Evolutionary conservation across 2,888 invertebrate species (phyloP), one percentile per base, ranked within the genome.

Genomic region (Adela reaumurella): DNA sequence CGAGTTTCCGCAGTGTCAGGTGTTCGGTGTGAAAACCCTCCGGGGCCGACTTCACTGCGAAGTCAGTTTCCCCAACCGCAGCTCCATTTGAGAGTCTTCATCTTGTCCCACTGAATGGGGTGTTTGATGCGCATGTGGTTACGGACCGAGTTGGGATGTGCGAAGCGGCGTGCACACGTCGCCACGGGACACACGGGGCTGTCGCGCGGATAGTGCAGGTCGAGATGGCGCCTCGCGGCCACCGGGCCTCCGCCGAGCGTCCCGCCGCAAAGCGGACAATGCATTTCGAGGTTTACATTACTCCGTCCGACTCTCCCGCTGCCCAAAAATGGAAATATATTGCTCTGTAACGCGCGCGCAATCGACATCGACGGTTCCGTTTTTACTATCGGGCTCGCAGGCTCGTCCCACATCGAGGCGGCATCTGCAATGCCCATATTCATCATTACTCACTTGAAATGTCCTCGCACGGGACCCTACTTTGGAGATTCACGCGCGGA

Each of bases 71-170:
- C 74, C 83, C 73, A 81, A 52, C 77, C 83, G 66, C 84, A 83
- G 61, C 85, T 85, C 88, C 88, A 88, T 63, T 86, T 85, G 55
- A 88, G 80, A 49, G 88, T 88, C 76, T 92, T 92, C 86, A 92
- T 92, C 67, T 85, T 83, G 63, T 89, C 88, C 92, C 91, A 92
- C 64, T 90, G 88, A 57, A 83, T 76, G 46, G 88, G 84, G 71
- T 92, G 92, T 70, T 92, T 92, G 62, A 88, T 83, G 59, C 92
- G 81, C 91, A 92, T 91, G 73, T 92, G 91, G 78, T 92, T 92
- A 60, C 91, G 83, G 57, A 92, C 92, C 51, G 91, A 91, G 77
- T 92, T 92, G 53, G 92, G 92, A 72, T 92, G 91, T 53, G 89
- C 84, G 70, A 91, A 92, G 57, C 82, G 81, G 54, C 89, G 83